These are phyloP conservation scores for Holothuria glaberrima DNA, from an alignment of 35 echinoderm and acorn worm genomes.

Conservation along the genomic window DNA sequence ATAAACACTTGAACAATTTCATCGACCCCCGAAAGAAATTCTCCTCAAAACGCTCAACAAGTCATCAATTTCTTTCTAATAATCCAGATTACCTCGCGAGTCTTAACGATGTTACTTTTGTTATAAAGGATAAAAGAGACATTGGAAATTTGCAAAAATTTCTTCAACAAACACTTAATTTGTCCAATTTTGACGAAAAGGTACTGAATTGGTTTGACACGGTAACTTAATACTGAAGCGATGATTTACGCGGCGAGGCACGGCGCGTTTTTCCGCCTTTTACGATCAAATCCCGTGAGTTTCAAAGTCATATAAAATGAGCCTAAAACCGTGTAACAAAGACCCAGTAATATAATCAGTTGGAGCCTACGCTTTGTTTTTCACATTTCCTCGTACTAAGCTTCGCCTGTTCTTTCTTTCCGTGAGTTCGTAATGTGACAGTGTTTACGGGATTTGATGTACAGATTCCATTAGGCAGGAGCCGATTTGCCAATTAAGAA, in stretches of 20 bases:
- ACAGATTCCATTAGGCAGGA: slow-evolving; percentile 48
- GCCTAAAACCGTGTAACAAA: slow-evolving; percentile 54
- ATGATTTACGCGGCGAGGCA: slow-evolving; percentile 64
- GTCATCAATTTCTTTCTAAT: slow-evolving; percentile 54
- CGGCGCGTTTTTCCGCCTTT: slow-evolving; percentile 58
- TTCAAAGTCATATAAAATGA: slow-evolving; percentile 66
- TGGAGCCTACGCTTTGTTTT: slow-evolving; percentile 40
- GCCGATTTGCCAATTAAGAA: slow-evolving; percentile 46
- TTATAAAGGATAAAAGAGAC: slow-evolving; percentile 50
- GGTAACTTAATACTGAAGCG: slow-evolving; percentile 59
- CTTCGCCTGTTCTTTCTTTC: slow-evolving; percentile 52
- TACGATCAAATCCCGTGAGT: slow-evolving; percentile 64
- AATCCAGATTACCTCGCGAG: slow-evolving; percentile 52
- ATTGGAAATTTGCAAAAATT: slow-evolving; percentile 67
- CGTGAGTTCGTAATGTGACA: slow-evolving; percentile 47
- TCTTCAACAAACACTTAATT: slow-evolving; percentile 68
- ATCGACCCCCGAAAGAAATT: too few relatives aligned
- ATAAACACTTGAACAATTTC: too few relatives aligned
- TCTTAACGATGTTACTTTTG: slow-evolving; percentile 37
- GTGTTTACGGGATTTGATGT: slow-evolving; percentile 61
- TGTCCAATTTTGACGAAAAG: slow-evolving; percentile 69
- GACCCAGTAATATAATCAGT: slow-evolving; percentile 57
- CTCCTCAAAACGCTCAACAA: slow-evolving; percentile 41
- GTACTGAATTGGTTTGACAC: slow-evolving; percentile 50
- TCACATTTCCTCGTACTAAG: not conserved